A percentile compares a stretch with the other conserved stretches of the same genome.
phyloP scores from a whole-genome alignment of 37 sponge, comb jelly and placozoan genomes.

The Hormiphora californensis region DNA sequence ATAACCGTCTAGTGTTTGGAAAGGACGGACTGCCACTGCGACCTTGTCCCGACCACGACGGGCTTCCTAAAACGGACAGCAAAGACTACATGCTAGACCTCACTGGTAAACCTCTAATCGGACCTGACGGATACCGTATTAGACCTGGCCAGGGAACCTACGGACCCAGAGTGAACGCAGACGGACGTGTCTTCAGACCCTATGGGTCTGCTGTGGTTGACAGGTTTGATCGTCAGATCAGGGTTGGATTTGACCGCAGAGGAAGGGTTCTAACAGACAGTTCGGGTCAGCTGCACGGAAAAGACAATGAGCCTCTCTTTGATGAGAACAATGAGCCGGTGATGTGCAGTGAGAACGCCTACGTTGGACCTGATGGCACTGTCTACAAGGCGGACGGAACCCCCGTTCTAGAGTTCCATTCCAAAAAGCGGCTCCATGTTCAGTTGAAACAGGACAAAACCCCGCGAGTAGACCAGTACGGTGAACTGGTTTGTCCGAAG shows the following conservation, averaged over 20 bases:
- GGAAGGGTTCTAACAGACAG: background rate
- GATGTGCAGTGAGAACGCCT: slow-evolving; percentile 3
- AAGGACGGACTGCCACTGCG: too few species aligned
- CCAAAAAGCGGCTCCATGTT: background rate
- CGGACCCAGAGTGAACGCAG: slow-evolving; percentile 7
- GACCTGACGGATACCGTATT: background rate
- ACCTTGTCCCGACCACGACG: background rate
- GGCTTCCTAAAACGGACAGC: background rate
- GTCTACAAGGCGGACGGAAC: slow-evolving; percentile 11
- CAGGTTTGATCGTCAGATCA: background rate
- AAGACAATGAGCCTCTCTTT: background rate
- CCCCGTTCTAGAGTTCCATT: background rate
- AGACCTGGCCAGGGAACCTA: background rate
- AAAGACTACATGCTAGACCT: background rate
- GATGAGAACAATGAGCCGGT: background rate
- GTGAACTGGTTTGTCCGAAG: background rate
- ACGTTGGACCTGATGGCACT: slow-evolving; percentile 6
- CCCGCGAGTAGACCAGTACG: background rate
- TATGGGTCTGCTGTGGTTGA: background rate
- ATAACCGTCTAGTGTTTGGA: background rate
- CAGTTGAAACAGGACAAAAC: background rate
- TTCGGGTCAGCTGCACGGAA: background rate
- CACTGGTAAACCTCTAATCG: background rate
- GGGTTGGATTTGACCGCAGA: background rate
- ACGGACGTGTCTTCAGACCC: background rate